These are phyloP conservation scores for Mobula birostris DNA, from an alignment of 2,113 vertebrate species.

Conservation along the genomic window DNA sequence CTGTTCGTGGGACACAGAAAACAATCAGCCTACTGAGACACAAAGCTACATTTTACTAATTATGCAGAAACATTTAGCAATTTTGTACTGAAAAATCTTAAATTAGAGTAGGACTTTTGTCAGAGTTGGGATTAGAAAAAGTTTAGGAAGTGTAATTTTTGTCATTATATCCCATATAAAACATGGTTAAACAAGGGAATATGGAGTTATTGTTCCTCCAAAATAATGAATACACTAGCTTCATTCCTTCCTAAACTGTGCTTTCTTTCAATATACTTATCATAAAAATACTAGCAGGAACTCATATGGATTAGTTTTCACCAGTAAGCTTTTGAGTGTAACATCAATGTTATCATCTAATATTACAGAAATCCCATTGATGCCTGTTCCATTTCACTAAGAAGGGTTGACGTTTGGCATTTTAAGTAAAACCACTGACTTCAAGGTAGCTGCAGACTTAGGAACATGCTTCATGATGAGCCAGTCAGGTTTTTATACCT, in stretches of 20 bases:
- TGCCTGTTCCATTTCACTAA: background rate
- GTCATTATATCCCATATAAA: background rate
- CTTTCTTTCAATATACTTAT: background rate
- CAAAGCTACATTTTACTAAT: conserved; percentile 35
- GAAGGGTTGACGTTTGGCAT: too few relatives aligned
- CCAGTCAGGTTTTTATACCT: too few relatives aligned
- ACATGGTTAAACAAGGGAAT: background rate
- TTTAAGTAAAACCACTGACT: background rate
- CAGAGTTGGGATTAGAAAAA: conserved; percentile 15
- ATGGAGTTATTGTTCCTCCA: background rate
- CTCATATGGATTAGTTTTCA: background rate
- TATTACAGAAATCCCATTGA: background rate
- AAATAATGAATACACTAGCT: background rate
- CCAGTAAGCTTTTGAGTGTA: background rate
- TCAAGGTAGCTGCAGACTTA: background rate
- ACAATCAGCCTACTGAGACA: conserved; percentile 34
- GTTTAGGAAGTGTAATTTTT: background rate
- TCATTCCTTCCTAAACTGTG: background rate
- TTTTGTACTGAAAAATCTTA: conserved; percentile 2
- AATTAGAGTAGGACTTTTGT: conserved; percentile 6
- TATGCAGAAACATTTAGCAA: conserved; percentile 17
- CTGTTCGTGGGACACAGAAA: conserved; percentile 50
- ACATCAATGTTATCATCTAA: background rate
- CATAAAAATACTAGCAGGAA: background rate
- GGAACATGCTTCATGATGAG: background rate